These are phyloP conservation scores for Prosapia bicincta DNA, from an alignment of 2,888 invertebrate genomes.

Conservation along the genomic window DNA sequence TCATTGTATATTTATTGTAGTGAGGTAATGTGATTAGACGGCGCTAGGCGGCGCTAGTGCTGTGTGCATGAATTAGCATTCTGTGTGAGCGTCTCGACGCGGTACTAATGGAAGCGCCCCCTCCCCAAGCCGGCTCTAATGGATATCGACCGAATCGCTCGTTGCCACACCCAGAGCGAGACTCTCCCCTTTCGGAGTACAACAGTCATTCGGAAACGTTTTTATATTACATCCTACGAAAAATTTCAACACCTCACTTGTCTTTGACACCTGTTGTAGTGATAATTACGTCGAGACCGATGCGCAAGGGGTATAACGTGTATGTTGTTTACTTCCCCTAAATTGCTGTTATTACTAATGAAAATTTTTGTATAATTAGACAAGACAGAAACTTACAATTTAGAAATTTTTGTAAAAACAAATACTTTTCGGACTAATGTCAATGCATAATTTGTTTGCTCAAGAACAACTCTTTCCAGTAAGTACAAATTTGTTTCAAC, in stretches of 20 bases:
- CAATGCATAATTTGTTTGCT: too few relatives aligned
- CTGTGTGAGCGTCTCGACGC: constrained; percentile 15
- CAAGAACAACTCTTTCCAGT: too few relatives aligned
- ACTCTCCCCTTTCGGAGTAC: too few relatives aligned
- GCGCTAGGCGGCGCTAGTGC: not conserved
- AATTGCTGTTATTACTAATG: too few relatives aligned
- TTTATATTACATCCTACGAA: not conserved
- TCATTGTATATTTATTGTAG: not conserved
- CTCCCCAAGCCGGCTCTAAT: not conserved
- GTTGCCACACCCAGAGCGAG: not conserved
- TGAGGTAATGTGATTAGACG: not conserved
- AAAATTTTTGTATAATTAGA: too few relatives aligned
- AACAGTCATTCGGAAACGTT: not conserved
- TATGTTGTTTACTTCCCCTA: too few relatives aligned
- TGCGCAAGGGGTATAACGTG: too few relatives aligned
- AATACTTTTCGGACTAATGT: too few relatives aligned
- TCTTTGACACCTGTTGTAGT: not conserved
- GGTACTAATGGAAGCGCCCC: not conserved
- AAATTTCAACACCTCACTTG: not conserved
- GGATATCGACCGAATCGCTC: not conserved
- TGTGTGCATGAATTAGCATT: constrained; percentile 24
- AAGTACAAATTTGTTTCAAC: too few relatives aligned
- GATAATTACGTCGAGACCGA: too few relatives aligned
- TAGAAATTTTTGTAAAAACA: too few relatives aligned
- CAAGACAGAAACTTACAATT: too few relatives aligned